Evolutionary conservation across 2,113 vertebrate species (phyloP).

Genomic region (Ictidomys tridecemlineatus): DNA sequence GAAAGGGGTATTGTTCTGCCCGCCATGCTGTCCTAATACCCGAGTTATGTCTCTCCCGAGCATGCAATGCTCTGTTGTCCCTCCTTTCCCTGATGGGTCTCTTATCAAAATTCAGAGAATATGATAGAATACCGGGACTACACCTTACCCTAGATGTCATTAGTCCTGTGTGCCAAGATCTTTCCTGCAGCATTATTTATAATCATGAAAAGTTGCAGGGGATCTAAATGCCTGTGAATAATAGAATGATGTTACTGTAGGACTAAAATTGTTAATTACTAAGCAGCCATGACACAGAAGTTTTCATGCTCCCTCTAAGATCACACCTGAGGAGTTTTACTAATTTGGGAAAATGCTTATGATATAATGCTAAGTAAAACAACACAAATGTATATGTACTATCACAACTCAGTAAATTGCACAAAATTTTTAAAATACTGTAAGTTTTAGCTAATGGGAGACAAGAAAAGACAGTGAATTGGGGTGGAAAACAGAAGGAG

Average conservation of each 20-base stretch:
- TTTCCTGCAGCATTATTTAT: not conserved
- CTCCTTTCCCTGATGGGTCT: not conserved
- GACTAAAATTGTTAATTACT: not conserved
- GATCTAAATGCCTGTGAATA: not conserved
- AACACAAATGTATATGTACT: not conserved
- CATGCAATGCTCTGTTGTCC: not conserved
- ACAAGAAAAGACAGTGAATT: not conserved
- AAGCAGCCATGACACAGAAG: not conserved
- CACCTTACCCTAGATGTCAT: not conserved
- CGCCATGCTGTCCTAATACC: not conserved
- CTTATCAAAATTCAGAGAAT: not conserved
- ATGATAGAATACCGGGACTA: not conserved
- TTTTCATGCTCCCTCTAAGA: not conserved
- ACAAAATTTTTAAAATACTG: not conserved
- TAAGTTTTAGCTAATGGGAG: not conserved
- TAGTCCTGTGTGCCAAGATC: not conserved
- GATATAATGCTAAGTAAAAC: not conserved
- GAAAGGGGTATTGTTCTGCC: not conserved
- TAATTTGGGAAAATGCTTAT: not conserved
- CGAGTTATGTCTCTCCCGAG: not conserved
- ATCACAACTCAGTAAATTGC: not conserved
- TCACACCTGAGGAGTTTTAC: slow-evolving; percentile 2
- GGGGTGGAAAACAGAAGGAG: not conserved
- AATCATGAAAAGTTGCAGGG: not conserved
- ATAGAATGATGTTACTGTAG: not conserved